phyloP scores from a whole-genome alignment of 1,140 invertebrate species.

The Odontomachus brunneus region DNA sequence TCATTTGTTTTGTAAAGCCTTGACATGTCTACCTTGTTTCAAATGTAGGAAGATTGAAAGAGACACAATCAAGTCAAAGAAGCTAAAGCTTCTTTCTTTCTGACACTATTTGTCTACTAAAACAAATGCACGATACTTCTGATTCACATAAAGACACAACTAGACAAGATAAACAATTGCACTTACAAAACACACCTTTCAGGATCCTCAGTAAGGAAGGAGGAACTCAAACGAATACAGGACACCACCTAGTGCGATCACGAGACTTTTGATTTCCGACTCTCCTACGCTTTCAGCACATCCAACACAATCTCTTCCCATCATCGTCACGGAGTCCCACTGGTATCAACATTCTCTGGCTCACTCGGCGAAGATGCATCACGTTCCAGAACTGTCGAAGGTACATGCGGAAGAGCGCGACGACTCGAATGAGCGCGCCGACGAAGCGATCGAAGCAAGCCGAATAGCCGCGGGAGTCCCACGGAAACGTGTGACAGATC shows the following conservation, averaged over 20 bases:
- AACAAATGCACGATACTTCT: no score
- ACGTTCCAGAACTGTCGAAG: constrained; percentile 14
- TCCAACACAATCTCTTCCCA: background rate
- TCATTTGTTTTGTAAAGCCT: background rate
- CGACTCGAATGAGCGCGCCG: background rate
- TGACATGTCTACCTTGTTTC: background rate
- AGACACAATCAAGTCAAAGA: background rate
- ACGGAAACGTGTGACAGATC: background rate
- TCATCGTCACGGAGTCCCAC: background rate
- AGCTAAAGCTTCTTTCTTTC: background rate
- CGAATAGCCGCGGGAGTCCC: background rate
- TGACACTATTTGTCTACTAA: no score
- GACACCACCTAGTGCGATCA: background rate
- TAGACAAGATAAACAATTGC: background rate
- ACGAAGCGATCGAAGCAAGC: background rate
- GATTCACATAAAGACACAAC: no score
- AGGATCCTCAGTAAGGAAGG: background rate
- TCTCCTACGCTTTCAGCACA: background rate
- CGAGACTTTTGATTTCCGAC: background rate
- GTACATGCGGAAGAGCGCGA: background rate
- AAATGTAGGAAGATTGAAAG: background rate
- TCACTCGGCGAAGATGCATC: background rate
- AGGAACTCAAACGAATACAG: constrained; percentile 12
- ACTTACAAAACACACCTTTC: constrained; percentile 20
- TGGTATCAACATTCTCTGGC: background rate